Base-by-base conservation (phyloP, 2,113 vertebrate species). In the Bufo bufo region DNA sequence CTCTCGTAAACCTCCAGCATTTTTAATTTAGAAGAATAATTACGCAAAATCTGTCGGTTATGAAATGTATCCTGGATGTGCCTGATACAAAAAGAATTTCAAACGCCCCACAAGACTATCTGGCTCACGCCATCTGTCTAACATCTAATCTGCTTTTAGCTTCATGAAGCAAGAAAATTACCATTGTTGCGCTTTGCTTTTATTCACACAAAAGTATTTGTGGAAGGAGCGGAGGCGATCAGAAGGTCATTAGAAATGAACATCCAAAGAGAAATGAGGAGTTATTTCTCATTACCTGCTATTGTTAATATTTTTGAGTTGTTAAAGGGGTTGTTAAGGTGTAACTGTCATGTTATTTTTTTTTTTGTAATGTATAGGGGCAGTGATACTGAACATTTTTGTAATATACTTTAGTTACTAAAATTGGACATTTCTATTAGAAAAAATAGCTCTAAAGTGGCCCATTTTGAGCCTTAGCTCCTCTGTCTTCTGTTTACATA, bases 21-120 rank as follows among this genome's bases (percentile, higher is more conserved):
- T 88, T 88, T 88, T 88, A 83, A 88, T 88, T 88, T 84, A 61
- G 74, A 88, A 83, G 71, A 45, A 83, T 88, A 84, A 88, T 88
- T 88, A 88, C 71, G 77, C 65, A 81, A 83, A 83, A 77, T 84
- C 69, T 81, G 87, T 77, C 23, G 50, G 13, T 84, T 65, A 49
- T 88, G 56, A 88, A 72, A 88, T 88, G 69, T 88, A 83, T 88
- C 86, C 86, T 88, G 86, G 75, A 59, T 88, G 86, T 82, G 50
- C 81, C 77, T 75, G 63, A 61, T 33, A 77, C 52, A 87, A 74
- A 81, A 56, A 72, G 63, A 56, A 49, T 43, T 56, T 17, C 59
- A 45, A 61, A 71, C 33, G 63, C 79, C 33, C 65, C 13, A 50
- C 33, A 61, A 33, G 54, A 88, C 65, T 52, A 88, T 88, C 86